Evolutionary conservation across 2,888 invertebrate species (phyloP), one percentile per base, ranked within the genome.

Genomic region (Nephrotoma flavescens): DNA sequence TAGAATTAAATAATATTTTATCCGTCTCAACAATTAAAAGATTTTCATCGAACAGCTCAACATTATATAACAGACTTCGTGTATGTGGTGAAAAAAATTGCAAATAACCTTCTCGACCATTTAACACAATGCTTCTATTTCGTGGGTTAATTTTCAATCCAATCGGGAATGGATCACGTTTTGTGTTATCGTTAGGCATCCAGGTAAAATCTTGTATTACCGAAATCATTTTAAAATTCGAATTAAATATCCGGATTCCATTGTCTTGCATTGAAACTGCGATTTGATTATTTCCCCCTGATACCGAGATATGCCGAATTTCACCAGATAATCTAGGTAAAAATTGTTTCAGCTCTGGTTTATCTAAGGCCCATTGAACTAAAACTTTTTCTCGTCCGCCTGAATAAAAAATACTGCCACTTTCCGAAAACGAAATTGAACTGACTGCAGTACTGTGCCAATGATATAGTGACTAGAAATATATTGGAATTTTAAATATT

Each of bases 381-480:
- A 97, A 90, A 0, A 96, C 96, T 89, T 94, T 93, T 90, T 97
- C 97, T 85, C 93, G 93, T n/a, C 96, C 97, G 7, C 96, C 96
- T 89, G 95, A 95, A 89, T 94, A 95, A 90, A 97, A 93, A 88
- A 94, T 93, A 9, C 93, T 93, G 31, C 96, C 96, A 90, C 91
- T 89, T 1, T 90, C 89, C 11, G 96, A 94, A 89, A 96, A 96
- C 0, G 92, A 91, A 15, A 97, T 90, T 89, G 95, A 94, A 84
- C 93, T 92, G 0, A 96, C 94, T 45, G 94, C 93, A 86, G 96
- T 92, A 4, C 94, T 94, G 91, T 97, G 97, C 97, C 97, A 97
- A 90, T 96, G 96, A 89, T 93, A 94, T 1, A 93, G 90, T 0
- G 93, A 91, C 89, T 93, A 92, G 9, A 91, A 87, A 89, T n/a